Percentiles rank a stretch among this genome's conserved stretches.
Conservation (phyloP, 2,113 vertebrate species). For the Mobula birostris region DNA sequence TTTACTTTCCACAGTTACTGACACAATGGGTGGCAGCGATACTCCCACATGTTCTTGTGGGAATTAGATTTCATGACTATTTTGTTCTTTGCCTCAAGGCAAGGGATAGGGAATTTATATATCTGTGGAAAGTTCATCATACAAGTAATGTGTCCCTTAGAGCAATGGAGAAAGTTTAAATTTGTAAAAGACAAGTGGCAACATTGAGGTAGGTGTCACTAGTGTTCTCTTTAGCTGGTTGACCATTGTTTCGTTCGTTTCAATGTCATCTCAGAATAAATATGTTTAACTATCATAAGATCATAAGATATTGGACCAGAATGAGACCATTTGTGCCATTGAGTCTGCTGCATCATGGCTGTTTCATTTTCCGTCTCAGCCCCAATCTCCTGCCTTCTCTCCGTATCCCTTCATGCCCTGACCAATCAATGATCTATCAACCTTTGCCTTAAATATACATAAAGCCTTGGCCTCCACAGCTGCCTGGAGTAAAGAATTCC, state of each 20-base stretch:
- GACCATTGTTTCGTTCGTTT: background rate
- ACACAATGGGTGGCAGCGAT: background rate
- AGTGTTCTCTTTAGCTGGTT: background rate
- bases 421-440: no score
- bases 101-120: background rate
- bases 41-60: constrained; percentile 25
- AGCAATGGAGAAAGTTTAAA: background rate
- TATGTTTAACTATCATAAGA: no score
- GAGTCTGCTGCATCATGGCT: no score
- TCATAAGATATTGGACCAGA: no score
- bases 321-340: no score
- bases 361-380: no score
- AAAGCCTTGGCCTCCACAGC: no score
- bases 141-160: background rate
- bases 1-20: constrained; percentile 1
- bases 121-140: constrained; percentile 20
- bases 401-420: no score
- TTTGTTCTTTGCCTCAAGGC: background rate
- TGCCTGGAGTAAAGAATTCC: no score
- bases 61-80: constrained; percentile 13
- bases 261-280: background rate
- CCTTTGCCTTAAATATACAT: no score
- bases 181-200: constrained; percentile 9
- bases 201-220: background rate
- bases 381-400: no score